phyloP scores from a whole-genome alignment of 2,888 invertebrate species.

The Nemotelus pantherinus region DNA sequence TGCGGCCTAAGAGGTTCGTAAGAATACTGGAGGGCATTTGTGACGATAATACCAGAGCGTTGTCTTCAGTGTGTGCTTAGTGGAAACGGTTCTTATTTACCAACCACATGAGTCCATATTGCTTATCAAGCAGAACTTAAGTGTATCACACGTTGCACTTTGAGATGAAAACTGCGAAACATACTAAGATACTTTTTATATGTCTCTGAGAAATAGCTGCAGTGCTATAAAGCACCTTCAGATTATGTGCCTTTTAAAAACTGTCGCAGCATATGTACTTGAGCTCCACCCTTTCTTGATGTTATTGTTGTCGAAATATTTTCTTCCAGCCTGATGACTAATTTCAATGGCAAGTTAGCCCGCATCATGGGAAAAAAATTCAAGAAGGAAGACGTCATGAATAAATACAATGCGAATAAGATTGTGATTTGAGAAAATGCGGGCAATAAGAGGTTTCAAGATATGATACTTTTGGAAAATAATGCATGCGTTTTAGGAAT shows the following conservation, averaged over 20 bases:
- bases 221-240: too few relatives aligned
- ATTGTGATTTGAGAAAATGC: slow-evolving; percentile 13
- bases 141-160: not conserved
- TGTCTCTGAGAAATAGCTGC: too few relatives aligned
- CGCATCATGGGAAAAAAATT: slow-evolving; percentile 27
- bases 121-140: not conserved
- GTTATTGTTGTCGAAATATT: not conserved
- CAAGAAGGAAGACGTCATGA: slow-evolving; percentile 28
- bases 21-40: not conserved
- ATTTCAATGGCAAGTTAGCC: slow-evolving; percentile 27
- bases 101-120: not conserved
- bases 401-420: not conserved
- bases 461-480: not conserved
- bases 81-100: not conserved
- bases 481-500: too few relatives aligned
- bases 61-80: not conserved
- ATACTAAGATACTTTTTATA: not conserved
- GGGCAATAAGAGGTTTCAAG: not conserved
- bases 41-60: slow-evolving; percentile 9
- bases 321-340: slow-evolving; percentile 19
- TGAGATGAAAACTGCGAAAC: not conserved
- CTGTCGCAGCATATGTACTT: too few relatives aligned
- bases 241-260: too few relatives aligned
- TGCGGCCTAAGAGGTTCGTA: slow-evolving; percentile 28
- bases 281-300: slow-evolving; percentile 7